These are phyloP conservation scores for Drosophila sp. DNA, from an alignment of 1,140 invertebrate genomes.

Conservation along the genomic window DNA sequence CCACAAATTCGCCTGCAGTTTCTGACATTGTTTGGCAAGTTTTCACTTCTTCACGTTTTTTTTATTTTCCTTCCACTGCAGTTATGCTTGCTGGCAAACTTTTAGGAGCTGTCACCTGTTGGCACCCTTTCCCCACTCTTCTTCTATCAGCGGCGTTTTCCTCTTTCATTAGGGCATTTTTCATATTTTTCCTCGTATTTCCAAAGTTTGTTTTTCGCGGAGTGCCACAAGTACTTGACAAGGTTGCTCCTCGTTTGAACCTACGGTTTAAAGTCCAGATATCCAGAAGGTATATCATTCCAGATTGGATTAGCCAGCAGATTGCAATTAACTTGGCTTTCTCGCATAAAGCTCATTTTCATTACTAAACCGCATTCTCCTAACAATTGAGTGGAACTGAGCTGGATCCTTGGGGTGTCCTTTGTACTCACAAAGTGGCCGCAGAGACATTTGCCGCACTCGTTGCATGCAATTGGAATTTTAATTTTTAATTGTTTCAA, in stretches of 20 bases:
- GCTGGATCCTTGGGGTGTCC: constrained; percentile 28
- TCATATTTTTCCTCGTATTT: neutral
- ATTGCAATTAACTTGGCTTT: constrained; percentile 12
- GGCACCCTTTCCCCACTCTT: neutral
- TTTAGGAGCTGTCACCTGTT: constrained; percentile 17
- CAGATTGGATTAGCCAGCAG: neutral
- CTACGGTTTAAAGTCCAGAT: neutral
- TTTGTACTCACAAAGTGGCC: constrained; percentile 23
- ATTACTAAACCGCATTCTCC: constrained; percentile 31
- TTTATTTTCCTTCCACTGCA: neutral
- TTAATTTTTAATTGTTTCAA: constrained; percentile 50
- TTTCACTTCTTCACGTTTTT: constrained; percentile 4
- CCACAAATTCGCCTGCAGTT: constrained; percentile 11
- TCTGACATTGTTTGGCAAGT: constrained; percentile 5
- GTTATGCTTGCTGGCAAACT: constrained; percentile 17
- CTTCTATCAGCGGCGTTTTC: neutral
- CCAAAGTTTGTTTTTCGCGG: neutral
- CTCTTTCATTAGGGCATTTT: constrained; percentile 8
- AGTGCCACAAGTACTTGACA: neutral
- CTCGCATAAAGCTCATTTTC: constrained; percentile 13
- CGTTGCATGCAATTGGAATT: constrained; percentile 38
- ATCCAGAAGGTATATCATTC: neutral
- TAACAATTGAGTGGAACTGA: constrained; percentile 40
- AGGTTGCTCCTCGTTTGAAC: neutral
- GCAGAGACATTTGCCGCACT: constrained; percentile 26